Base-by-base conservation (phyloP, 2,888 invertebrate genomes). In the Pseudanteris insignis region DNA sequence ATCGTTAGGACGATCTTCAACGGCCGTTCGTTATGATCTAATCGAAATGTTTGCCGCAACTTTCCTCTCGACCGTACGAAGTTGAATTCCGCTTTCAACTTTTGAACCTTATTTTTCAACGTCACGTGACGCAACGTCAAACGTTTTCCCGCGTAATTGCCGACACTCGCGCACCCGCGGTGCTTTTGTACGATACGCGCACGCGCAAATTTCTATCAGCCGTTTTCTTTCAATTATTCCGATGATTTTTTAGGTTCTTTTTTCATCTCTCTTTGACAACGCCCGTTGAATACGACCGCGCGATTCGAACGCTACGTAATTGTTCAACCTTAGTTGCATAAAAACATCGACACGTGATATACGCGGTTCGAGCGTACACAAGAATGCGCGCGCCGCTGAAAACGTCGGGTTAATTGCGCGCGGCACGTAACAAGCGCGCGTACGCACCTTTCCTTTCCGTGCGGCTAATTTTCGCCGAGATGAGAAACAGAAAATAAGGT, bases 381-480 rank as follows among this genome's bases (percentile, higher is more conserved):
- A 53, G 57, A 62, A 62, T 62, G 62, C 57, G 36, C 60, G 32
- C 54, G 38, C 37, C 33, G 37, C 37, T 43, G 15, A 54, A 50
- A 44, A 46, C 47, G 44, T 44, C 55, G 50, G 44, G 37, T 62
- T 62, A 62, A 62, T 62, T 62, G 62, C 47, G 47, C 47, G 34
- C 53, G 36, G 47, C 47, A 51, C 51, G 38, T 58, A 63, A 63
- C 63, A 29, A 63, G 41, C 53, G 47, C 30, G 44, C 50, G 46
- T 51, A 50, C 55, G 53, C 53, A 63, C 63, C 63, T 63, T 57
- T 63, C 57, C 63, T 63, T 63, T 63, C 53, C 48, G 47, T 44
- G 26, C 47, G 63, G 48, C 44, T 58, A 43, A 63, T 63, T 63
- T 63, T 58, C 57, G 47, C 63, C 53, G 40, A 11, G 63, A 58